Conservation (phyloP, 1,140 invertebrate species). For the Colletes gigas region DNA sequence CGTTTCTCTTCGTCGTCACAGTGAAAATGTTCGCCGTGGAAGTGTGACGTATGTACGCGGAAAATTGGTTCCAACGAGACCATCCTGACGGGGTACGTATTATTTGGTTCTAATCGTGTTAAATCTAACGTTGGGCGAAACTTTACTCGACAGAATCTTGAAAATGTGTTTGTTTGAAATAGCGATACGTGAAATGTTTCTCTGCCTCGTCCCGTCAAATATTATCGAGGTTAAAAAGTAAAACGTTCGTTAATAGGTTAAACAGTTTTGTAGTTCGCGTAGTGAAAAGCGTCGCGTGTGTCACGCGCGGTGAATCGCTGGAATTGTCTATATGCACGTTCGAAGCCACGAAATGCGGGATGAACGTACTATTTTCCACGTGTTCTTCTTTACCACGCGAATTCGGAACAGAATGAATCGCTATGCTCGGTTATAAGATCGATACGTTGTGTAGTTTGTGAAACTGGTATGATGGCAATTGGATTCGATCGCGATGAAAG, state of each 20-base stretch:
- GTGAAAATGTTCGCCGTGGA: slow-evolving; percentile 19
- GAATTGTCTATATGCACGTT: background rate
- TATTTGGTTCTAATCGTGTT: background rate
- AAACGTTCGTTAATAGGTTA: slow-evolving; percentile 6
- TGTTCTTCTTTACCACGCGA: slow-evolving; percentile 2
- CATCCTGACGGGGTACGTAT: slow-evolving; percentile 36
- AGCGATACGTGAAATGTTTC: background rate
- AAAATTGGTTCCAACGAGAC: slow-evolving; percentile 24
- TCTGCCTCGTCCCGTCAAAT: background rate
- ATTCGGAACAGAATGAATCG: background rate
- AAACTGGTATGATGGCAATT: slow-evolving; percentile 2
- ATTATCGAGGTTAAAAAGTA: slow-evolving; percentile 8
- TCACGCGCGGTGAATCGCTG: slow-evolving; percentile 10
- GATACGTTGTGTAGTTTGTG: slow-evolving; percentile 1
- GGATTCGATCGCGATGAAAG: background rate
- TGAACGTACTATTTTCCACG: slow-evolving; percentile 14
- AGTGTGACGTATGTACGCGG: slow-evolving; percentile 13
- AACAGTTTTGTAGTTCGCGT: background rate
- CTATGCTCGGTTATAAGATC: background rate
- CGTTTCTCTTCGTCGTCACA: background rate
- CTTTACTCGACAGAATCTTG: background rate
- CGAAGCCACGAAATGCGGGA: background rate
- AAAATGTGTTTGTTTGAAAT: background rate
- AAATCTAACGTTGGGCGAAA: background rate
- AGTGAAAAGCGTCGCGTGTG: slow-evolving; percentile 36